A percentile compares a stretch with the other conserved stretches of the same genome.
phyloP scores from a whole-genome alignment of 2,888 invertebrate genomes.

The Orchesellides sinensis region DNA sequence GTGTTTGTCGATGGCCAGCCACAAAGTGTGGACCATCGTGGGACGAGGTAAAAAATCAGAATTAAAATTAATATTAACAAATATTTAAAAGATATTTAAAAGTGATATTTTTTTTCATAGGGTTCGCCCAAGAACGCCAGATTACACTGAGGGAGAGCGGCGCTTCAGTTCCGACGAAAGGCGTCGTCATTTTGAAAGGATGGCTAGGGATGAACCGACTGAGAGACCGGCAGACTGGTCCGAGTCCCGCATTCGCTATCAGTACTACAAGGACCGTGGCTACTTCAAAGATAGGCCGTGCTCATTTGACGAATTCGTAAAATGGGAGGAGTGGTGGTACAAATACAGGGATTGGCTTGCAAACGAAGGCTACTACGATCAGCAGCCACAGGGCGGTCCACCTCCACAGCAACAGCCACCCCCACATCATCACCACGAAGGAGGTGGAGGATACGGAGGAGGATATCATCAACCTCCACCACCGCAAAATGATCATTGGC shows the following conservation, averaged over 20 bases:
- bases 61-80: background rate
- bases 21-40: background rate
- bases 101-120: background rate
- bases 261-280: conserved; percentile 91
- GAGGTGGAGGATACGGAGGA: background rate
- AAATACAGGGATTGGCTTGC: conserved; percentile 94
- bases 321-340: conserved; percentile 98
- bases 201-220: conserved; percentile 68
- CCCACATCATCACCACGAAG: background rate
- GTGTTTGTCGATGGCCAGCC: conserved; percentile 65
- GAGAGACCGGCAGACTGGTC: conserved; percentile 83
- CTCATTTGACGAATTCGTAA: conserved; percentile 88
- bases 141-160: conserved; percentile 51
- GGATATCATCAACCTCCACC: no score
- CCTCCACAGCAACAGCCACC: background rate
- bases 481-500: background rate
- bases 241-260: conserved; percentile 86
- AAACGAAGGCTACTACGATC: conserved; percentile 86
- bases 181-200: conserved; percentile 69
- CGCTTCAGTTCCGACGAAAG: conserved; percentile 62
- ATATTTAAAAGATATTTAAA: conserved; percentile 1
- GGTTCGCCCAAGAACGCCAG: conserved; percentile 68
- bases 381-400: background rate
- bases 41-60: background rate
- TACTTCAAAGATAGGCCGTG: conserved; percentile 85